These are phyloP conservation scores for Falco biarmicus DNA, from an alignment of 2,797 vertebrate species.

Conservation along the genomic window DNA sequence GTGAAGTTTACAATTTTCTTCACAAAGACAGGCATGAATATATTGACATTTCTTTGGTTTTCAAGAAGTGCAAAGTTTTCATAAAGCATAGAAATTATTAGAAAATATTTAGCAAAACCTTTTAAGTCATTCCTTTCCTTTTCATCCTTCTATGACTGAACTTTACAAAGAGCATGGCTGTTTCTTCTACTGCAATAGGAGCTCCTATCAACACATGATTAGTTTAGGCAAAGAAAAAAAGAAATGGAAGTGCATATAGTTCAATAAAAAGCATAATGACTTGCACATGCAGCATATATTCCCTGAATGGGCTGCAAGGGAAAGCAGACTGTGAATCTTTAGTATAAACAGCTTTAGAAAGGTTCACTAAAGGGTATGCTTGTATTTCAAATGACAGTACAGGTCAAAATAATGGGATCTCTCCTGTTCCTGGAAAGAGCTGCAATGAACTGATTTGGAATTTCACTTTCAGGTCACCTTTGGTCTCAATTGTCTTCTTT, in stretches of 20 bases:
- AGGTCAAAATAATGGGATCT: conserved; percentile 27
- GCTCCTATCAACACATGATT: neutral
- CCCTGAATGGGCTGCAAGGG: neutral
- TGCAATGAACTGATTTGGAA: neutral
- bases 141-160: neutral
- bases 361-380: neutral
- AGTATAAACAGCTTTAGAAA: neutral
- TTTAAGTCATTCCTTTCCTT: neutral
- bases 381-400: neutral
- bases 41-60: neutral
- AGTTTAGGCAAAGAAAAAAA: neutral
- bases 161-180: neutral
- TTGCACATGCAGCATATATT: neutral
- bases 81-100: neutral
- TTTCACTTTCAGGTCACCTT: conserved; percentile 16
- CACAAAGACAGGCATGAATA: neutral
- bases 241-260: neutral
- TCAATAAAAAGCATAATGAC: neutral
- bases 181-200: neutral
- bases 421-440: neutral
- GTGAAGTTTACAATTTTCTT: neutral
- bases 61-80: neutral
- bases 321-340: neutral
- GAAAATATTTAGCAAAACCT: neutral
- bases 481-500: neutral